A percentile compares a stretch with the other conserved stretches of the same genome.
Conservation (phyloP, 1,140 invertebrate species). For the Drosophila subpulchrella region DNA sequence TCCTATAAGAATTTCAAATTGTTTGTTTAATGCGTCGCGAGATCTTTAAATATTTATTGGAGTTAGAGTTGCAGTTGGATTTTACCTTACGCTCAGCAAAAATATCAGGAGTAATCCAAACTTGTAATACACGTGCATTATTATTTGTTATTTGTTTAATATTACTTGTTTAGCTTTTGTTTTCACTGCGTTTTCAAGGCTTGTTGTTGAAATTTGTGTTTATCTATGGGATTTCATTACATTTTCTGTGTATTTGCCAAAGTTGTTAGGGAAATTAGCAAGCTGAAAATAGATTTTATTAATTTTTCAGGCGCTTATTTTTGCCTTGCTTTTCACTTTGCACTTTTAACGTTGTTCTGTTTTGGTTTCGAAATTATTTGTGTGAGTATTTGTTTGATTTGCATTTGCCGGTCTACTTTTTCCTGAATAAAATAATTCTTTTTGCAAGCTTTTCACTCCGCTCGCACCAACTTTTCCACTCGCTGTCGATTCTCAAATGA, state of each 20-base stretch:
- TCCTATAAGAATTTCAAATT: slow-evolving; percentile 31
- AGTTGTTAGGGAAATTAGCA: slow-evolving; percentile 27
- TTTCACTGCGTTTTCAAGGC: slow-evolving; percentile 29
- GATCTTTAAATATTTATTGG: slow-evolving; percentile 12
- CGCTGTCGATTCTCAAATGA: slow-evolving; percentile 24
- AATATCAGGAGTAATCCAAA: slow-evolving; percentile 82
- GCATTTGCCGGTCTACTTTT: slow-evolving; percentile 5
- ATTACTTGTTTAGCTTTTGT: slow-evolving; percentile 32
- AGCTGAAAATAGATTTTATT: slow-evolving; percentile 40
- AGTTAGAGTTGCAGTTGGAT: neutral
- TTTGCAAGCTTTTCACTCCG: slow-evolving; percentile 9
- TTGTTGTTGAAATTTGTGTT: slow-evolving; percentile 27
- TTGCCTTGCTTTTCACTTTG: slow-evolving; percentile 13
- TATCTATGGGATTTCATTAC: slow-evolving; percentile 47
- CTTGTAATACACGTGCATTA: slow-evolving; percentile 79
- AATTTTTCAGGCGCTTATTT: slow-evolving; percentile 6
- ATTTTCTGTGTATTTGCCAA: slow-evolving; percentile 39
- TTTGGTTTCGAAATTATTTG: neutral
- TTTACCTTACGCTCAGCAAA: slow-evolving; percentile 81
- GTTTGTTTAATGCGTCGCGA: neutral
- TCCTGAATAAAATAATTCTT: neutral
- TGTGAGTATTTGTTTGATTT: neutral
- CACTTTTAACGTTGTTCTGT: slow-evolving; percentile 15
- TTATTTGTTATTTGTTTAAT: slow-evolving; percentile 30
- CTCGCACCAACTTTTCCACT: slow-evolving; percentile 31